Evolutionary conservation across 2,113 vertebrate genomes (phyloP).

Genomic region (Ranitomeya variabilis): DNA sequence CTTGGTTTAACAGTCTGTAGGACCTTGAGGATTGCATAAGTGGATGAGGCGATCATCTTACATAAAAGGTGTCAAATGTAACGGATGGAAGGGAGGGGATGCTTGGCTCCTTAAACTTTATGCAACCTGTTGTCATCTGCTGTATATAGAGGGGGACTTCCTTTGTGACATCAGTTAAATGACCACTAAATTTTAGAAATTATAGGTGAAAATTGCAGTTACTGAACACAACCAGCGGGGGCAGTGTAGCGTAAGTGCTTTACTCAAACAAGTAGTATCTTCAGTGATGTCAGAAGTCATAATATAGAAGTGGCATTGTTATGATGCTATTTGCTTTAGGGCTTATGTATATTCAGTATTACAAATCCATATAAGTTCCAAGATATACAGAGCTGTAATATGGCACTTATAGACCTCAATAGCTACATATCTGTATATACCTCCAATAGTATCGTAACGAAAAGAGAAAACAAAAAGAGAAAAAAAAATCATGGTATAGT

Average conservation of each 20-base stretch:
- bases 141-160: not conserved
- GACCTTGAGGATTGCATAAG: not conserved
- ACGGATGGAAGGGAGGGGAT: not conserved
- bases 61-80: not conserved
- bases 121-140: not conserved
- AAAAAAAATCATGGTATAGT: too few species aligned
- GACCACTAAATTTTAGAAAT: not conserved
- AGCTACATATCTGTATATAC: too few species aligned
- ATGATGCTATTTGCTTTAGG: not conserved
- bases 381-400: too few species aligned
- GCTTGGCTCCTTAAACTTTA: not conserved
- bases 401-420: too few species aligned
- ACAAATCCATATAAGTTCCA: too few species aligned
- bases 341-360: too few species aligned
- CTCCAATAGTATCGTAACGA: too few species aligned
- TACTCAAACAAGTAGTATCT: not conserved
- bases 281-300: not conserved
- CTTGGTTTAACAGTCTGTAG: not conserved
- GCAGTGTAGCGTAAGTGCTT: not conserved
- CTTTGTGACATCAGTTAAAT: not conserved
- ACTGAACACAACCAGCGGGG: not conserved
- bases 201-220: not conserved
- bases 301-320: not conserved
- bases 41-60: not conserved
- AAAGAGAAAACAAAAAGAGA: too few species aligned